phyloP scores from a whole-genome alignment of 2,113 vertebrate genomes.

The Upupa epops region DNA sequence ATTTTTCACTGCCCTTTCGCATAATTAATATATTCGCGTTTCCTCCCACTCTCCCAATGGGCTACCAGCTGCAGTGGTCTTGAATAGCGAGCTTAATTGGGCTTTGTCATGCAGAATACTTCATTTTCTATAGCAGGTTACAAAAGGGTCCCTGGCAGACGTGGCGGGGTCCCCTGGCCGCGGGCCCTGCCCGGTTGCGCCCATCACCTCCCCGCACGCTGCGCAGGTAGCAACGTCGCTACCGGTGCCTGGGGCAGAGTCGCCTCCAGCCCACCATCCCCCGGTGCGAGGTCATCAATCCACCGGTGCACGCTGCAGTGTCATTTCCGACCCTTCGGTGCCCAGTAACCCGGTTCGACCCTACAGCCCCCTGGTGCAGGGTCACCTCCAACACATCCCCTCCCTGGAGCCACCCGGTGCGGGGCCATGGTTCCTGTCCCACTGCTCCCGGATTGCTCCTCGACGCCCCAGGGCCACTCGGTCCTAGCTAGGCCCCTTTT shows the following conservation, averaged over 20 bases:
- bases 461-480: rapidly evolving
- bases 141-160: constrained; percentile 79
- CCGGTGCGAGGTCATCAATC: neutral
- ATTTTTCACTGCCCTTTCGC: constrained; percentile 21
- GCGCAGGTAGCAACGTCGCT: constrained; percentile 62
- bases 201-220: constrained; percentile 60
- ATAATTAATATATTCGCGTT: constrained; percentile 82
- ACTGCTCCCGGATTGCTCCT: neutral
- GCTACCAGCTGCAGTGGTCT: constrained; percentile 91
- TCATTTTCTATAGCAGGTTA: constrained; percentile 86
- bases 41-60: constrained; percentile 85
- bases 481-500: neutral
- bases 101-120: constrained; percentile 96
- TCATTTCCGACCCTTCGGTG: neutral
- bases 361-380: no score
- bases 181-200: constrained; percentile 66
- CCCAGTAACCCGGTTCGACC: no score
- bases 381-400: no score
- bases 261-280: rapidly evolving
- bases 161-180: constrained; percentile 62
- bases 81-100: constrained; percentile 96
- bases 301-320: rapidly evolving
- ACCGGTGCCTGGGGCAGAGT: no score
- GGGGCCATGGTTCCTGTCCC: neutral
- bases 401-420: neutral